Evolutionary conservation across 2,113 vertebrate species (phyloP), one percentile per base, ranked within the genome.

Genomic region (Neopipo cinnamomea): DNA sequence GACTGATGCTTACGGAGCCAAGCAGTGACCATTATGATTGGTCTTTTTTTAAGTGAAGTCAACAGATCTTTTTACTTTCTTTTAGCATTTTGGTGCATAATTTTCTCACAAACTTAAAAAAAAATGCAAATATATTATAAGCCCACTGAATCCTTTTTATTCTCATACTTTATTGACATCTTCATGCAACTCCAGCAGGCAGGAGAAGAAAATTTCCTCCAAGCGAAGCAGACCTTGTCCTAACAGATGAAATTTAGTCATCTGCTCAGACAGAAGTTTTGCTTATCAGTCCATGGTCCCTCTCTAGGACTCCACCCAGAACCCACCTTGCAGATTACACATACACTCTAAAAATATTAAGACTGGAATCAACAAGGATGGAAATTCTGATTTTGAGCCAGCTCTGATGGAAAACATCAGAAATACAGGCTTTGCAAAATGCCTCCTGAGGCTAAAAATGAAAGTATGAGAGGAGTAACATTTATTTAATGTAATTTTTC

Each of bases 21-120:
- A 52, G 19, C 47, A 66, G 6, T 16, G 18, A 74, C 15, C 41
- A 67, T 3, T 24, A 19, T 12, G 42, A 25, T 35, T 0, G 0
- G 14, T 25, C 5, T 9, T 70, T 74, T 22, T 41, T n/a, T 31
- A 25, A 41, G 9, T 35, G 6, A 7, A 71, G 28, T 16, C 12
- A 74, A 33, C 4, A 5, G 14, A 19, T 6, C 52, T 22, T 47
- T 53, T 61, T 0, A 33, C 5, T 59, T 31, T 37, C 33, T 72
- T 77, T 74, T 5, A 82, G 2, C 16, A 10, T 49, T 52, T 52
- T 72, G 19, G 8, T 41, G 18, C 23, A 11, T 12, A 31, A 74
- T 17, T 21, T 31, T 58, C 28, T 62, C 24, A 71, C 35, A 6
- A 47, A 35, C 31, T 31, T 70, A 44, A 74, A 4, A 3, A 3